Evolutionary conservation across 1,140 invertebrate genomes (phyloP), one percentile per base, ranked within the genome.

Genomic region (Copidosoma floridanum): DNA sequence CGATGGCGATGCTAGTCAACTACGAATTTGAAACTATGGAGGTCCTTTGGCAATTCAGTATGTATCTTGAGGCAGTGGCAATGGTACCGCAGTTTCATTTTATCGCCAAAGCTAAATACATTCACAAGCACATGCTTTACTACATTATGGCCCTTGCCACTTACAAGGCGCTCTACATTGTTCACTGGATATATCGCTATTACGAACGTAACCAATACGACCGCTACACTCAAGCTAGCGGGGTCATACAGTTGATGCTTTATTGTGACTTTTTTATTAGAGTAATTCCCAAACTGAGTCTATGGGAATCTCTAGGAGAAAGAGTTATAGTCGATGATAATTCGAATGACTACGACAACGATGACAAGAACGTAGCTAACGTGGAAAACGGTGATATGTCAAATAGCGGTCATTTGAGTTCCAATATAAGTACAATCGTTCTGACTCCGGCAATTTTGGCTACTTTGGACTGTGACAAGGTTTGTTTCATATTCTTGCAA

Each of bases 261-360:
- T 98, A 98, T 79, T 97, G 94, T 82, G 95, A 98, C 82, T 98
- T 98, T 86, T 98, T 98, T 32, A 20, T 54, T n/a, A n/a, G n/a
- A n/a, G n/a, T n/a, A n/a, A n/a, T n/a, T n/a, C n/a, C n/a, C n/a
- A n/a, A n/a, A n/a, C n/a, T n/a, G n/a, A n/a, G n/a, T n/a, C n/a
- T n/a, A n/a, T n/a, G n/a, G n/a, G n/a, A n/a, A n/a, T n/a, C n/a
- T n/a, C n/a, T n/a, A n/a, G n/a, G n/a, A n/a, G n/a, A n/a, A n/a
- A n/a, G n/a, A n/a, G n/a, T n/a, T n/a, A n/a, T n/a, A n/a, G n/a
- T n/a, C n/a, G n/a, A n/a, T n/a, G n/a, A n/a, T n/a, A n/a, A 16
- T 8, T 5, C 47, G 32, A 26, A 24, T n/a, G 7, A 14, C 20
- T 16, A 20, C 32, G 11, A 27, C 47, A n/a, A 32, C 27, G 1